phyloP scores from a whole-genome alignment of 2,797 vertebrate species.

The Chaunax sp. region DNA sequence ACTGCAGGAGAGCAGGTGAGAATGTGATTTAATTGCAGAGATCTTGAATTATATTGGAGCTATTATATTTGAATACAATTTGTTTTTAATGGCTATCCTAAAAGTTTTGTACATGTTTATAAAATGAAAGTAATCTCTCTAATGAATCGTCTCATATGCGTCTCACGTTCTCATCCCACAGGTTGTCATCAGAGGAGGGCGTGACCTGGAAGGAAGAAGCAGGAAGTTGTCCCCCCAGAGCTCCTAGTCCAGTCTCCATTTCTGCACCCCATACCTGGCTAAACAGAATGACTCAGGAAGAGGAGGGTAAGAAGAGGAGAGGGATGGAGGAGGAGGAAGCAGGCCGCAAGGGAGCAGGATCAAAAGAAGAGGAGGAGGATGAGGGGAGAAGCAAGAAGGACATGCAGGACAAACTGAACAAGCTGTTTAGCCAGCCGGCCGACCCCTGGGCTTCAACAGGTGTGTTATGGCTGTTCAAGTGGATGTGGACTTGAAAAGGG shows the following conservation, averaged over 20 bases:
- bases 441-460: conserved; percentile 82
- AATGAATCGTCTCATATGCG: no score
- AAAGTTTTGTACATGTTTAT: no score
- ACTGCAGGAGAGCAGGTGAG: conserved; percentile 89
- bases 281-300: conserved; percentile 88
- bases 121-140: no score
- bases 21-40: neutral
- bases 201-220: conserved; percentile 77
- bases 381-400: conserved; percentile 85
- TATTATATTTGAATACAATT: neutral
- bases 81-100: no score
- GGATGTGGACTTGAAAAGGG: neutral
- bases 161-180: conserved; percentile 43
- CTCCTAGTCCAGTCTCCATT: conserved; percentile 59
- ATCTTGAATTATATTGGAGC: neutral
- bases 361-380: conserved; percentile 56
- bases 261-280: conserved; percentile 81
- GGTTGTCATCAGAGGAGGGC: conserved; percentile 75
- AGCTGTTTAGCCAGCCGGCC: conserved; percentile 88
- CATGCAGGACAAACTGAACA: conserved; percentile 88
- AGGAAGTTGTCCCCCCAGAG: conserved; percentile 50
- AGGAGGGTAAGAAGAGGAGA: conserved; percentile 85
- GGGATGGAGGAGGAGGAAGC: conserved; percentile 65
- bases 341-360: conserved; percentile 30
- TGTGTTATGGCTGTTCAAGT: conserved; percentile 17